Conservation (phyloP, 92 coral and sea anemone genomes). For the Actinostola sp. region DNA sequence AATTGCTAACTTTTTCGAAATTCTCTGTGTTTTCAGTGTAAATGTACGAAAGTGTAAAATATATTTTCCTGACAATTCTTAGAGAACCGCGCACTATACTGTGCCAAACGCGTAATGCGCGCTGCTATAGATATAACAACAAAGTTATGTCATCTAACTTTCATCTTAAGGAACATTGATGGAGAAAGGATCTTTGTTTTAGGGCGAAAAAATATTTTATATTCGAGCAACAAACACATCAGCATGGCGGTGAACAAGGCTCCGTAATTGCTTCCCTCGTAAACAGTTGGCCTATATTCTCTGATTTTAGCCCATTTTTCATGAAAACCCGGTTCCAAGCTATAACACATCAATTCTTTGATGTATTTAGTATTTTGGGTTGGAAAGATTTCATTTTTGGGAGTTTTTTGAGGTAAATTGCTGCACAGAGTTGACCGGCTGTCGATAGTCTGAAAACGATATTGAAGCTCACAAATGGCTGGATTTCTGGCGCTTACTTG, state of each 20-base stretch:
- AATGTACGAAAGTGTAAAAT: slow-evolving; percentile 67
- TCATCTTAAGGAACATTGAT: slow-evolving; percentile 22
- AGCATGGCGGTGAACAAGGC: slow-evolving; percentile 69
- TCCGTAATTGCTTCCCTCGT: slow-evolving; percentile 89
- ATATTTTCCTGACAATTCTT: slow-evolving; percentile 75
- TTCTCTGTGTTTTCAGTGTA: slow-evolving; percentile 26
- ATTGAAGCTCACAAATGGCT: slow-evolving; percentile 20
- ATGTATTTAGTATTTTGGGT: not conserved
- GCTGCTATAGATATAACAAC: slow-evolving; percentile 18
- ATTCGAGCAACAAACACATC: slow-evolving; percentile 92
- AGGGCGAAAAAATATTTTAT: slow-evolving; percentile 48
- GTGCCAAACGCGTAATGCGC: slow-evolving; percentile 22
- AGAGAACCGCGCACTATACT: slow-evolving; percentile 61
- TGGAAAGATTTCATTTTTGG: slow-evolving; percentile 12
- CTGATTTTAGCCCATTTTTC: slow-evolving; percentile 35
- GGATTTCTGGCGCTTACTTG: slow-evolving; percentile 4
- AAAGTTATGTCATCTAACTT: slow-evolving; percentile 76
- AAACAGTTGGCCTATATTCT: slow-evolving; percentile 76
- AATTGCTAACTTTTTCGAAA: not conserved
- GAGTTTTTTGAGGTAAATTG: slow-evolving; percentile 24
- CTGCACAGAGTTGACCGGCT: slow-evolving; percentile 16
- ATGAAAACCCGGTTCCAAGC: slow-evolving; percentile 18
- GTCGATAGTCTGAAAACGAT: slow-evolving; percentile 23
- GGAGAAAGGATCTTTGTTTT: slow-evolving; percentile 2
- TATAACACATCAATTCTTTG: slow-evolving; percentile 3